Base-by-base conservation (phyloP, 2,888 invertebrate species). In the Diarsia mendica region DNA sequence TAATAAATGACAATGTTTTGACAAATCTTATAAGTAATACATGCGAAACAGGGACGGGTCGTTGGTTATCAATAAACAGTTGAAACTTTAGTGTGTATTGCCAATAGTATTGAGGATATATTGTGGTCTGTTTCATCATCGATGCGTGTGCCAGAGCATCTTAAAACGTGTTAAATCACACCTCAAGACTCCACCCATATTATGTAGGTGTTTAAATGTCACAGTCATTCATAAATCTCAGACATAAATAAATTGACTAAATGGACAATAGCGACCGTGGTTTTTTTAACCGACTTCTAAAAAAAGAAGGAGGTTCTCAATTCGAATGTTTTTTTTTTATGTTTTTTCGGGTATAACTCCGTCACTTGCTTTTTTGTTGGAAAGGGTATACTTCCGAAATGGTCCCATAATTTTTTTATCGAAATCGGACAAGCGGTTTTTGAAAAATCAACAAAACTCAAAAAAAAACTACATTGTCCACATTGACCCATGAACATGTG, bases 151-250 rank as follows among this genome's bases (percentile, higher is more conserved):
- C 58, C 63, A 66, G 49, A 65, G 75, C 69, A 79, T 84, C 80
- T 68, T 87, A 77, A 83, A 85, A 82, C 79, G 73, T 75, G 82
- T 79, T 83, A 72, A 75, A 73, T 79, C 88, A 72, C 75, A 70
- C 64, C 51, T 28, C 69, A 75, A 78, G 15, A 49, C 80, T 78
- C 86, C 87, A 83, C 87, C 87, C 83, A 86, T 83, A 51, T 79
- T 82, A 77, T 80, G 87, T 84, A 79, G 79, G 69, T 75, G 63
- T 78, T 69, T 67, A 76, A 80, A 86, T 84, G 85, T 76, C 85
- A 82, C 79, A 77, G 85, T 67, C 77, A 82, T 71, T 79, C 69
- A 72, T 76, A 74, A 82, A 70, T 73, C 75, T 72, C 46, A 20
- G 75, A 71, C 71, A 72, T 67, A 69, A 44, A 81, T 67, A 75